Evolutionary conservation across 2,113 vertebrate genomes (phyloP).

Genomic region (Cheirogaleus medius): DNA sequence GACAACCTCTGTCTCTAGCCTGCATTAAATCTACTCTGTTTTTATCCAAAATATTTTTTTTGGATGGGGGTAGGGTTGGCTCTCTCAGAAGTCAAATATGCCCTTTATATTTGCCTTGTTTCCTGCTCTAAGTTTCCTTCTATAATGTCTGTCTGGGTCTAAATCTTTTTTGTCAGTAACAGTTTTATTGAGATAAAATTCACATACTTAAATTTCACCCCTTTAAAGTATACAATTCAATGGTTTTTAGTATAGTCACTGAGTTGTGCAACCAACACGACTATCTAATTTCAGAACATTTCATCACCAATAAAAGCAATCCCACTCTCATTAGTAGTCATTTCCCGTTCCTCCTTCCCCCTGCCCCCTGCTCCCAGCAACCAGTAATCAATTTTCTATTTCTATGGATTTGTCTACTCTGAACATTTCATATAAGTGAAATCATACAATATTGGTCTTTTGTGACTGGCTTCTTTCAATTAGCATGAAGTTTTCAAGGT

Average conservation of each 20-base stretch:
- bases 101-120: conserved; percentile 11
- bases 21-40: background rate
- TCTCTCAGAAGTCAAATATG: background rate
- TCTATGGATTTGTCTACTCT: conserved; percentile 16
- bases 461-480: background rate
- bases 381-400: conserved; percentile 17
- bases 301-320: background rate
- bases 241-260: background rate
- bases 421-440: background rate
- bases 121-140: background rate
- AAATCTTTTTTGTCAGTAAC: background rate
- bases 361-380: background rate
- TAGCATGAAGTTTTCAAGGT: background rate
- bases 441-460: background rate
- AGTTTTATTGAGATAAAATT: conserved; percentile 17
- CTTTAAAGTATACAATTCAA: background rate
- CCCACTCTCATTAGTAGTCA: background rate
- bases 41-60: background rate
- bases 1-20: background rate
- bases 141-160: background rate
- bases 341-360: background rate
- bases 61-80: background rate
- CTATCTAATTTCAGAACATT: conserved; percentile 18
- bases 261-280: background rate
- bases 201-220: background rate